Evolutionary conservation across 2,888 invertebrate genomes (phyloP).

Genomic region (Lagria hirta): DNA sequence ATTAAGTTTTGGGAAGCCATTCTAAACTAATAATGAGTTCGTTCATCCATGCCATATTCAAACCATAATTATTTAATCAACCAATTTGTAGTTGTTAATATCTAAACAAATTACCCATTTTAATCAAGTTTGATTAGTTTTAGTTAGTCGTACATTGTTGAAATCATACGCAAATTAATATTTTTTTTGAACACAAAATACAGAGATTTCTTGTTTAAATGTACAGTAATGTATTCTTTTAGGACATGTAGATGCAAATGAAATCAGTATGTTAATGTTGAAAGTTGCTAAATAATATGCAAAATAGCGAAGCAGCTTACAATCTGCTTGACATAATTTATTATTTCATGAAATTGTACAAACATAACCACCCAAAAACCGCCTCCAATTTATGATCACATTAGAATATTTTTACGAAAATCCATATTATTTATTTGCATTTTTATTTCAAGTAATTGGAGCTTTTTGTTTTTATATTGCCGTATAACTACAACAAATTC

Average conservation of each 20-base stretch:
- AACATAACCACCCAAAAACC: conserved; percentile 5
- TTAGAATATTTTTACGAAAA: too few relatives aligned
- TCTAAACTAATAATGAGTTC: conserved; percentile 1
- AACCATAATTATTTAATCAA: conserved; percentile 5
- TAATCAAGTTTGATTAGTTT: conserved; percentile 1
- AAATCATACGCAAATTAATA: conserved; percentile 10
- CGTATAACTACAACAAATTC: too few relatives aligned
- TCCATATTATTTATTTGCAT: too few relatives aligned
- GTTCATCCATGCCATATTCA: not conserved
- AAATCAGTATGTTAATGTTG: conserved; percentile 22
- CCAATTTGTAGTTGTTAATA: not conserved
- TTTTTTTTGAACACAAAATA: conserved; percentile 16
- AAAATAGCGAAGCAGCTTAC: conserved; percentile 17
- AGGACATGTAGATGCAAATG: conserved; percentile 24
- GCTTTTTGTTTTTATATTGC: too few relatives aligned
- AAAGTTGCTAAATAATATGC: conserved; percentile 21
- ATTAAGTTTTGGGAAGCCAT: conserved; percentile 4
- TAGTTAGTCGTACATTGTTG: conserved; percentile 2
- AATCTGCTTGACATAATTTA: conserved; percentile 13
- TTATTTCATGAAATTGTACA: conserved; percentile 9
- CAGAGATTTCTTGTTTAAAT: conserved; percentile 20
- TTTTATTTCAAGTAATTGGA: too few relatives aligned
- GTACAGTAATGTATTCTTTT: conserved; percentile 25
- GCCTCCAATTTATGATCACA: too few relatives aligned
- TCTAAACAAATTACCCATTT: conserved; percentile 2